Evolutionary conservation across 1,140 invertebrate species (phyloP), one percentile per base, ranked within the genome.

Genomic region (Nymphalis io): DNA sequence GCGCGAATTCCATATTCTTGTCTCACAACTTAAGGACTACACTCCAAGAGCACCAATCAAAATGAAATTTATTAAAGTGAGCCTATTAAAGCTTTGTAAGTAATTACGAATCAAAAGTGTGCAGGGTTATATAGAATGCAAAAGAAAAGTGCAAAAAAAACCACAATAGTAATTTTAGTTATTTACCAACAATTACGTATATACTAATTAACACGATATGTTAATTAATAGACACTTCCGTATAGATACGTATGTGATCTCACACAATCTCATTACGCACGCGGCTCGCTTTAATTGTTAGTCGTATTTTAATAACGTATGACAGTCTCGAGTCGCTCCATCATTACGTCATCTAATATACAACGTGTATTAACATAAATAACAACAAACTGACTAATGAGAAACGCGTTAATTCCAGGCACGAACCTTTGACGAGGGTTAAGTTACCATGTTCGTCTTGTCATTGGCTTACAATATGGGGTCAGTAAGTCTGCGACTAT

Each of bases 381-480:
- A 55, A 55, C 51, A 55, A 55, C 51, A 13, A 55, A 55, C 51
- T 20, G 46, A 51, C 46, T 55, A 55, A 55, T 27, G 51, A 55
- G 51, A 23, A 55, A 27, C 51, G 51, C 51, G 51, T 55, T 55
- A 55, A 55, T 55, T 55, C 51, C 21, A n/a, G 15, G 51, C 51
- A 55, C 51, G 51, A 27, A 55, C 20, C 51, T 55, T 55, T 55
- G 51, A 55, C 51, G 21, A 55, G 51, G 51, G 51, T 55, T 51
- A 20, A 51, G 46, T 51, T 51, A 51, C 12, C 46, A 23, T 55
- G 15, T 21, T 21, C 51, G 11, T 13, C 51, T 55, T 55, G 51
- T 55, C 51, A 55, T n/a, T 55, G 51, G 51, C 51, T 21, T 21
- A 0, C 51, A 55, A 55, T 21, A 21, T 55, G 51, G 51, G 51